These are phyloP conservation scores for Eurytoma californica DNA, from an alignment of 2,888 invertebrate species.

Conservation along the genomic window DNA sequence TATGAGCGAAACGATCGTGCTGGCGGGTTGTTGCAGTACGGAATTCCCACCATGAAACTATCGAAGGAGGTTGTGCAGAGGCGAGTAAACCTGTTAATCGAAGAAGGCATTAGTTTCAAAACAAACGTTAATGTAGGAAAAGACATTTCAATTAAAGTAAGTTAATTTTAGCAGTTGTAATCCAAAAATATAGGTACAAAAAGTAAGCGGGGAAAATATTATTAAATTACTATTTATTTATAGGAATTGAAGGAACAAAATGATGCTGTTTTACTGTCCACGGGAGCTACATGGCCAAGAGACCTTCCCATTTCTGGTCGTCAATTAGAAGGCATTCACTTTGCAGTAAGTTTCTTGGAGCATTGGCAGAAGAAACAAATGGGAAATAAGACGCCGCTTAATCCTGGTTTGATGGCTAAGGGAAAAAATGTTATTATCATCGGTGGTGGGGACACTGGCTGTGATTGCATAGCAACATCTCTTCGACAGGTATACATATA, in stretches of 20 bases:
- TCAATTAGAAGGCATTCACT: conserved; percentile 94
- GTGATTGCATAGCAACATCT: conserved; percentile 99
- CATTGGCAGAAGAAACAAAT: conserved; percentile 96
- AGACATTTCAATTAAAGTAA: conserved; percentile 85
- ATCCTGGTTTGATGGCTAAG: conserved; percentile 84
- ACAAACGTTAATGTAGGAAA: conserved; percentile 94
- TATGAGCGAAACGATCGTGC: conserved; percentile 97
- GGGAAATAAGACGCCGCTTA: conserved; percentile 78
- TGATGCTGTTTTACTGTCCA: conserved; percentile 92
- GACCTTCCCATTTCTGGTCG: conserved; percentile 92
- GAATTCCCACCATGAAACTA: conserved; percentile 99
- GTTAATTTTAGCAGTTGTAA: background rate
- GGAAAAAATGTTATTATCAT: conserved; percentile 97
- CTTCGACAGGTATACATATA: conserved; percentile 81
- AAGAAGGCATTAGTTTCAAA: conserved; percentile 93
- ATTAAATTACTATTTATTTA: conserved; percentile 9
- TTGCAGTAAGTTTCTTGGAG: conserved; percentile 98
- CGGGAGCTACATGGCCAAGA: conserved; percentile 97
- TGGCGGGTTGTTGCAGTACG: conserved; percentile 97
- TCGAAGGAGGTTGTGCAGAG: conserved; percentile 95
- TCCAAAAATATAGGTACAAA: too few relatives aligned
- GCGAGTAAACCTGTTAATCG: conserved; percentile 88
- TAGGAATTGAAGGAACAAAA: conserved; percentile 67
- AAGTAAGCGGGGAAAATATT: too few relatives aligned
- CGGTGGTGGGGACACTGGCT: conserved; percentile 90